Evolutionary conservation across 2,888 invertebrate genomes (phyloP), one percentile per base, ranked within the genome.

Genomic region (Dendrolimus houi): DNA sequence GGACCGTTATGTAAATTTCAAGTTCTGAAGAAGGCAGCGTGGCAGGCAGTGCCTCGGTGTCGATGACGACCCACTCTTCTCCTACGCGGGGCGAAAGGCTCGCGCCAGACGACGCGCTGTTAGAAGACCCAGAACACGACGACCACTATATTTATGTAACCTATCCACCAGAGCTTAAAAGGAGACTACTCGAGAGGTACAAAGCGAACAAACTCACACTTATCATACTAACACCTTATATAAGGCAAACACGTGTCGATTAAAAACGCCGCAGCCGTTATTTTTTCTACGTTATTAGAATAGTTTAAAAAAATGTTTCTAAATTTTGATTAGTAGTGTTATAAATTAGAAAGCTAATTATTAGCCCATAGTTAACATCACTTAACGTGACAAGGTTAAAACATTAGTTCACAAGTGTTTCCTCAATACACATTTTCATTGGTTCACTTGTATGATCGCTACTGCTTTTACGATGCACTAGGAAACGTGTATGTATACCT

Each of bases 91-190:
- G 88, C 55, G 85, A 92, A 59, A 83, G 92, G 9, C 81, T 90
- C 54, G 89, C 75, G 53, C 75, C 72, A 17, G 87, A 87, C 40
- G 88, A 89, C 59, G 82, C 79, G 8, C 61, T 84, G 61, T 65
- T 85, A 40, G 90, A 90, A 62, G 89, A 88, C 66, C 75, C 78
- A 1, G 92, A 92, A 60, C 92, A 92, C 74, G 94, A 94, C 79
- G 95, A 95, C 83, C 95, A 95, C 79, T 96, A 96, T 83, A 96
- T 96, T 75, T 96, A 96, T 85, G 96, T 96, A 68, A 95, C 96
- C 57, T 96, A 96, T 92, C 96, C 96, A 67, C 96, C 96, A 52
- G 96, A 96, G 83, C 91, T 96, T 63, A 96, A 96, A 84, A 93
- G 96, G 72, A 92, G 96, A 64, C 92, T 96, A 71, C 92, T 96